Conservation (phyloP, 2,888 invertebrate species). For the Galerucella nymphaeae region DNA sequence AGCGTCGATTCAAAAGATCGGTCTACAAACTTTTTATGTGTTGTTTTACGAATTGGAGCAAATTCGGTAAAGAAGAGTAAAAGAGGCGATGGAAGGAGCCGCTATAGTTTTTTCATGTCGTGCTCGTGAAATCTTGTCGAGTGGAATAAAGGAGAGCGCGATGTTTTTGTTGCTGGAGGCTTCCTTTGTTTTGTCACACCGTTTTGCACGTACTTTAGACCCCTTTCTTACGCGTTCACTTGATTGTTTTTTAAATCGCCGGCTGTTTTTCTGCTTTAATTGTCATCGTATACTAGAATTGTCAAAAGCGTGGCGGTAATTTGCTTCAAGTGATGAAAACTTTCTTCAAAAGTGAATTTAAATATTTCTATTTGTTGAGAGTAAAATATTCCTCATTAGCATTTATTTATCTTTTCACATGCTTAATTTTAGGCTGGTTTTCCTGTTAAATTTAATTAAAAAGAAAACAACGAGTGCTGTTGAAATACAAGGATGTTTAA, state of each 20-base stretch:
- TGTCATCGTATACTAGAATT: slow-evolving; percentile 38
- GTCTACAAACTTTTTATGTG: not conserved
- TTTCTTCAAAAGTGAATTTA: slow-evolving; percentile 26
- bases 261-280: slow-evolving; percentile 50
- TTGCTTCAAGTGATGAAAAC: slow-evolving; percentile 37
- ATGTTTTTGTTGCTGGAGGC: slow-evolving; percentile 47
- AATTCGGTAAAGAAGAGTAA: slow-evolving; percentile 1
- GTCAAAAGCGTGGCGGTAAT: slow-evolving; percentile 42
- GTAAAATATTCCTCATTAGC: slow-evolving; percentile 10
- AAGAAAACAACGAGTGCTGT: not conserved
- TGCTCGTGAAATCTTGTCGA: slow-evolving; percentile 20
- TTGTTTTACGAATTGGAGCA: not conserved
- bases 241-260: slow-evolving; percentile 55
- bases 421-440: slow-evolving; percentile 12
- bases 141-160: slow-evolving; percentile 36
- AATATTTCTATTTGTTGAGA: slow-evolving; percentile 30
- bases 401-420: slow-evolving; percentile 32
- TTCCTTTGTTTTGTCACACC: slow-evolving; percentile 53
- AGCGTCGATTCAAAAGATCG: not conserved
- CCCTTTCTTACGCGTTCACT: slow-evolving; percentile 51
- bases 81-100: slow-evolving; percentile 6
- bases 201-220: slow-evolving; percentile 52
- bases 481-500: not conserved
- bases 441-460: not conserved
- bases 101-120: slow-evolving; percentile 18